A percentile compares a stretch with the other conserved stretches of the same genome.
Conservation (phyloP, 2,797 vertebrate genomes). For the Sebastes goodei region DNA sequence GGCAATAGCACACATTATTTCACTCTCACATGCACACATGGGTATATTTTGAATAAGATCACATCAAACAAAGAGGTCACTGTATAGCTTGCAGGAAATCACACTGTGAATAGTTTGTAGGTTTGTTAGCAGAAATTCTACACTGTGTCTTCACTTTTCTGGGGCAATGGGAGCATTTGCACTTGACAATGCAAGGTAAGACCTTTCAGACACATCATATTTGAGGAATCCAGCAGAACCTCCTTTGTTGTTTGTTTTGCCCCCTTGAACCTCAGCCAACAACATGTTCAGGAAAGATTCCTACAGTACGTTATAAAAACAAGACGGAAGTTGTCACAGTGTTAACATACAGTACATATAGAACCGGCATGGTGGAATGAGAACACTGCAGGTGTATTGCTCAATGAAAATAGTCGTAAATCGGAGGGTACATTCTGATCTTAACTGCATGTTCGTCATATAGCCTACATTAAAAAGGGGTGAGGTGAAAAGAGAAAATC, state of each 20-base stretch:
- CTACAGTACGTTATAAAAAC: not conserved
- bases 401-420: not conserved
- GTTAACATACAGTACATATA: not conserved
- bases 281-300: not conserved
- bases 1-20: not conserved
- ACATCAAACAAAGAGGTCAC: not conserved
- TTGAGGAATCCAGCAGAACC: slow-evolving; percentile 50
- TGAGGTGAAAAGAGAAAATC: not conserved
- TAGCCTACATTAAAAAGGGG: not conserved
- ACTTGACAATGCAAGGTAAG: not conserved
- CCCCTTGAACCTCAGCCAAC: not conserved
- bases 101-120: not conserved
- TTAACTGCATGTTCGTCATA: not conserved
- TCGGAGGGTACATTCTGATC: not conserved
- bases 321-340: not conserved
- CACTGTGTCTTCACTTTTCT: not conserved
- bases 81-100: not conserved
- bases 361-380: not conserved
- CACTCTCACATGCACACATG: not conserved
- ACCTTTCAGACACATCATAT: not conserved
- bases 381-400: not conserved
- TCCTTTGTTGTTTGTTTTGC: slow-evolving; percentile 5
- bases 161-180: not conserved
- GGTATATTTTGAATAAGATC: not conserved
- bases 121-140: not conserved